These are phyloP conservation scores for Lasioglossum zephyrum DNA, from an alignment of 2,888 invertebrate genomes.

Conservation along the genomic window DNA sequence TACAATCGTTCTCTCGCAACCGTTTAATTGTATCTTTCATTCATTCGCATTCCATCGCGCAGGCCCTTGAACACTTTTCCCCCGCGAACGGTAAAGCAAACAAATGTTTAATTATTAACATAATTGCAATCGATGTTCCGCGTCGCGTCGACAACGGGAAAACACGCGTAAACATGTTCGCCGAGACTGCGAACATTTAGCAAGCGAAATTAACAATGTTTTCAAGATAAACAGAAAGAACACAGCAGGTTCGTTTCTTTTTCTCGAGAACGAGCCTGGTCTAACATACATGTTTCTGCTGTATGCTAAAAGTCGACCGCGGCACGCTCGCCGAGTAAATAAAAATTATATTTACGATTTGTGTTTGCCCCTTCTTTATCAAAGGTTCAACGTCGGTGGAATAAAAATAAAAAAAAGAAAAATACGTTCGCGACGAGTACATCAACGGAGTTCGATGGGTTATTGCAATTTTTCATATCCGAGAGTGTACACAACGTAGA, in stretches of 20 bases:
- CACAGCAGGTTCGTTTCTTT: neutral
- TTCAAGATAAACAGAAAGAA: neutral
- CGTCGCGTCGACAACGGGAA: neutral
- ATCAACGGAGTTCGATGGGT: neutral
- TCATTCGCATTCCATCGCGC: neutral
- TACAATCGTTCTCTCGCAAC: neutral
- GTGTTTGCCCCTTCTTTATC: neutral
- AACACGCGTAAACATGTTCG: neutral
- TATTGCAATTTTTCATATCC: constrained; percentile 18
- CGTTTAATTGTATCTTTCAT: neutral
- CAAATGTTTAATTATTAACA: neutral
- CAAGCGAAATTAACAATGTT: neutral
- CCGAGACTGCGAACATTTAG: neutral
- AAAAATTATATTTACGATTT: constrained; percentile 14
- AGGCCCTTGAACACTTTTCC: neutral
- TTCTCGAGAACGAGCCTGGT: neutral
- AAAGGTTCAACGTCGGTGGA: neutral
- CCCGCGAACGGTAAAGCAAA: neutral
- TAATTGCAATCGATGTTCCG: neutral
- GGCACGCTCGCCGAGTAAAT: neutral
- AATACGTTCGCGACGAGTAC: neutral
- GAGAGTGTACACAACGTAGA: neutral
- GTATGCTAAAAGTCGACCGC: neutral
- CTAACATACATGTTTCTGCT: neutral
- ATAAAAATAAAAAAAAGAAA: neutral